phyloP scores from a whole-genome alignment of 2,888 invertebrate species.

The Cephus pygmeus region DNA sequence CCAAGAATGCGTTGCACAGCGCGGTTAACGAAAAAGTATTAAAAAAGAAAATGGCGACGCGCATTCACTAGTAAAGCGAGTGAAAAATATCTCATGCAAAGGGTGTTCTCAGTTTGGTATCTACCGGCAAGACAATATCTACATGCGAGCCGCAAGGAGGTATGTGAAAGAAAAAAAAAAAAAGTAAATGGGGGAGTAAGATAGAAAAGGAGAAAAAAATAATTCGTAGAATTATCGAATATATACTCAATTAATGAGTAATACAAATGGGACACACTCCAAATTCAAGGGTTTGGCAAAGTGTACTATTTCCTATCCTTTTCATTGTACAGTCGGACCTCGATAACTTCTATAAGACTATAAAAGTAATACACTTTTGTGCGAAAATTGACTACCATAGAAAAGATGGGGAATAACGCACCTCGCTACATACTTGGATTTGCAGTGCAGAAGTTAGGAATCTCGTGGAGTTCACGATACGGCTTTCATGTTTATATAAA shows the following conservation, averaged over 20 bases:
- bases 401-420: too few relatives aligned
- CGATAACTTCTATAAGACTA: too few relatives aligned
- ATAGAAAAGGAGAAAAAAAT: background rate
- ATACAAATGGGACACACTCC: background rate
- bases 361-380: too few relatives aligned
- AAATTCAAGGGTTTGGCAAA: too few relatives aligned
- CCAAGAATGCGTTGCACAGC: background rate
- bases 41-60: background rate
- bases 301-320: too few relatives aligned
- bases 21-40: background rate
- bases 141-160: background rate
- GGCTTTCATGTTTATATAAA: background rate
- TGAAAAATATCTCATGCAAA: background rate
- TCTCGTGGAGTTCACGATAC: background rate
- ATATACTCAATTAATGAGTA: background rate
- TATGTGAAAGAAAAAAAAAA: background rate
- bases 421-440: too few relatives aligned
- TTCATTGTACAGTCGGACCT: too few relatives aligned
- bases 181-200: background rate
- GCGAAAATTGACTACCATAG: too few relatives aligned
- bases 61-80: background rate
- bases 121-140: background rate
- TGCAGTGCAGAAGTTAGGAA: background rate
- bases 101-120: background rate
- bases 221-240: background rate